These are phyloP conservation scores for Eptesicus fuscus DNA, from an alignment of 2,113 vertebrate genomes.

Conservation along the genomic window DNA sequence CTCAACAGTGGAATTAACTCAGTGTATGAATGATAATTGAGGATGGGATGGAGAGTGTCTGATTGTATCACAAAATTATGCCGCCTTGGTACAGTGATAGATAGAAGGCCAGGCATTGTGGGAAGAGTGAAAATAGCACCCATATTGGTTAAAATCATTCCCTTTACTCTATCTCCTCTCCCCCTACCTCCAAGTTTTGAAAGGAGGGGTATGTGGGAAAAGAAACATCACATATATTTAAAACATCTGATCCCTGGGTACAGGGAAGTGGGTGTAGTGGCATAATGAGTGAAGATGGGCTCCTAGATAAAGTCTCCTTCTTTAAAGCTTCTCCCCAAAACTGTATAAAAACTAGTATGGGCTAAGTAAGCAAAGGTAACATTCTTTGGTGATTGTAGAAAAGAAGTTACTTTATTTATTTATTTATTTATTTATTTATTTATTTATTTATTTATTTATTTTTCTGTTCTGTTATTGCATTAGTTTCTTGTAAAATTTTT, in stretches of 20 bases:
- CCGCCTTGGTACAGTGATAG: background rate
- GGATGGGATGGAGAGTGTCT: background rate
- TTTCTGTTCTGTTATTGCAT: too few relatives aligned
- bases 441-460: constrained; percentile 9
- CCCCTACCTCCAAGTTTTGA: background rate
- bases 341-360: background rate
- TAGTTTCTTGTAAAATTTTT: too few relatives aligned
- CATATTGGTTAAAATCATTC: background rate
- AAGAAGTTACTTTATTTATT: background rate
- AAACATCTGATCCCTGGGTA: background rate
- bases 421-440: constrained; percentile 3
- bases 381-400: background rate
- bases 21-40: background rate
- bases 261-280: background rate
- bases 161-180: background rate
- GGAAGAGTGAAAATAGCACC: background rate
- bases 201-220: background rate
- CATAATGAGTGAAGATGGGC: background rate
- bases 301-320: background rate
- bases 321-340: background rate
- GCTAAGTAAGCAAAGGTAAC: background rate
- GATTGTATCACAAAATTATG: background rate
- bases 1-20: background rate
- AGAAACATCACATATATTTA: background rate
- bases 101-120: too few relatives aligned